phyloP scores from a whole-genome alignment of 2,888 invertebrate species.

The Bombylius major region DNA sequence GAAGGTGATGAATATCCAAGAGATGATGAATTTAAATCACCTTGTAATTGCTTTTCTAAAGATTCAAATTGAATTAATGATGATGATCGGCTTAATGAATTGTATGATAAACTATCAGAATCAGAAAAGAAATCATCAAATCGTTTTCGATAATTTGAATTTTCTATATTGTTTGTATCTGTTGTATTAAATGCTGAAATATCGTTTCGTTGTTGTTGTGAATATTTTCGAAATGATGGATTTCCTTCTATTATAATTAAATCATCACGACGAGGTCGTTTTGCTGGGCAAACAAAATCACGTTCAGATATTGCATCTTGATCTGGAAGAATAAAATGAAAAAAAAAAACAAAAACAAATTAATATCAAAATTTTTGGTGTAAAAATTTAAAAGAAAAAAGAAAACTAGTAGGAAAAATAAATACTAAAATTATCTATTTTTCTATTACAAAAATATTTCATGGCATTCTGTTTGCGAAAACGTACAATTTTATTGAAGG shows the following conservation, averaged over 20 bases:
- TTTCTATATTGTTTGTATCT: conserved; percentile 18
- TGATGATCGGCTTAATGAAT: conserved; percentile 62
- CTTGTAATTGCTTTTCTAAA: conserved; percentile 55
- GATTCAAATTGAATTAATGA: conserved; percentile 77
- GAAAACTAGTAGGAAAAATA: neutral
- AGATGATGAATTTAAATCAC: conserved; percentile 26
- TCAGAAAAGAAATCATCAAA: conserved; percentile 36
- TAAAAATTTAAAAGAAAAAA: neutral
- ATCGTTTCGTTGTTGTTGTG: conserved; percentile 15
- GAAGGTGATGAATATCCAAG: conserved; percentile 35
- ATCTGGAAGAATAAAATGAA: conserved; percentile 21
- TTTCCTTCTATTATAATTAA: conserved; percentile 14
- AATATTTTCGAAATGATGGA: conserved; percentile 14
- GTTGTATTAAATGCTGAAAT: conserved; percentile 6
- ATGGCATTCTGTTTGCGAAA: too few relatives aligned
- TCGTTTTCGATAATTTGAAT: conserved; percentile 19
- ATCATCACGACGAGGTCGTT: conserved; percentile 53
- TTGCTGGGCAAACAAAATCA: conserved; percentile 62
- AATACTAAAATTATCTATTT: too few relatives aligned
- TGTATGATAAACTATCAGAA: conserved; percentile 38
- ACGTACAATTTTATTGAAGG: too few relatives aligned
- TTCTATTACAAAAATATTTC: too few relatives aligned
- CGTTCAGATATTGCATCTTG: conserved; percentile 47
- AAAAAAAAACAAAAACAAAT: neutral
- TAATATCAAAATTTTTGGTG: neutral